These are phyloP conservation scores for Globodera rostochiensis DNA, from an alignment of 1,140 invertebrate species.

Conservation along the genomic window DNA sequence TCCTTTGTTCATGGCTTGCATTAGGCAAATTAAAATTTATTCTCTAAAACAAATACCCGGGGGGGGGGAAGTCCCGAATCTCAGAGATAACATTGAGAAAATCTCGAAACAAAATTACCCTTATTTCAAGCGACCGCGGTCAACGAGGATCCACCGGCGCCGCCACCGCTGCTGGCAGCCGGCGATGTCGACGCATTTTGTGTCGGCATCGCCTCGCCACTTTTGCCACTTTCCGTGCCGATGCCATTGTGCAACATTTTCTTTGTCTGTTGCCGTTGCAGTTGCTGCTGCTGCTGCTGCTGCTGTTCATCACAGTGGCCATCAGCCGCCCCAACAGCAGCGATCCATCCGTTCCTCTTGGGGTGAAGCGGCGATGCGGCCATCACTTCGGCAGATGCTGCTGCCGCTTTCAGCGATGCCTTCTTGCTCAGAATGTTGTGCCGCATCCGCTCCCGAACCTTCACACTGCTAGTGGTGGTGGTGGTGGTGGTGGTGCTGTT, in stretches of 20 bases:
- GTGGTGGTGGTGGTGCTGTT: background rate
- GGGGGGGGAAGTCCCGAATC: no score
- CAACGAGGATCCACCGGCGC: background rate
- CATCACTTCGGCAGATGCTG: background rate
- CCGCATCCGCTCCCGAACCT: constrained; percentile 11
- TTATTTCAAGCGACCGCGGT: background rate
- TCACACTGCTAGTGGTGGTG: background rate
- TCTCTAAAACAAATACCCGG: no score
- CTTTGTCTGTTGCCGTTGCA: background rate
- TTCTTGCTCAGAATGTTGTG: constrained; percentile 10
- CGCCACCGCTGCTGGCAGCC: background rate
- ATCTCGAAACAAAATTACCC: no score
- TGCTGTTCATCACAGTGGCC: background rate
- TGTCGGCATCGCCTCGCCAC: background rate
- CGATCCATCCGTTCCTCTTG: constrained; percentile 7
- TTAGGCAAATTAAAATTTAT: no score
- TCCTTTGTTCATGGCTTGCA: no score
- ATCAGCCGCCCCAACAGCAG: background rate
- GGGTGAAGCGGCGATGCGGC: no score
- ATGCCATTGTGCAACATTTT: background rate
- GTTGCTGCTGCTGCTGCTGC: background rate
- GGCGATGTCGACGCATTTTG: background rate
- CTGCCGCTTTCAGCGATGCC: background rate
- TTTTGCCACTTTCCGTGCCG: background rate
- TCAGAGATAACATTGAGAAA: no score